Conservation (phyloP, 92 coral and sea anemone genomes). For the Metridium senile region DNA sequence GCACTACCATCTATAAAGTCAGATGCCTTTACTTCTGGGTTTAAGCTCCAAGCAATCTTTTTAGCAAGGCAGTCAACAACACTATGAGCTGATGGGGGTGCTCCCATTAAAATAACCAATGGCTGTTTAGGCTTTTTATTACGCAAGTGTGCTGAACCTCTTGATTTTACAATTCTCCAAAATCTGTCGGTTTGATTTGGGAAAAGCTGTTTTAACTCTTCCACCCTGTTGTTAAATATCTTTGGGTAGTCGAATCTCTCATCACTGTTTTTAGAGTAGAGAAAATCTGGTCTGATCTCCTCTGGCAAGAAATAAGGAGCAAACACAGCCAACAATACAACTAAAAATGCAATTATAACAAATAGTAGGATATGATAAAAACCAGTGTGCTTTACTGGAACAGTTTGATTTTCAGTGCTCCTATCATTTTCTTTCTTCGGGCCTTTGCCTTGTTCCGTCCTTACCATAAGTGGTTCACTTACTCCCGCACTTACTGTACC, state of each 20-base stretch:
- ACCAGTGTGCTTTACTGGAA: too few species aligned
- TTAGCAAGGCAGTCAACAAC: slow-evolving; percentile 75
- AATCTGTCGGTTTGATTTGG: slow-evolving; percentile 74
- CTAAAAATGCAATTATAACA: too few species aligned
- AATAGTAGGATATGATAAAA: too few species aligned
- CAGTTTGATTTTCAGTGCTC: too few species aligned
- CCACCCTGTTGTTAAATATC: slow-evolving; percentile 49
- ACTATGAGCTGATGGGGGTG: slow-evolving; percentile 66
- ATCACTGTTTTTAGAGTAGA: background rate
- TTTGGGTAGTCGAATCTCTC: slow-evolving; percentile 33
- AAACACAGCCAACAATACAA: slow-evolving; percentile 8
- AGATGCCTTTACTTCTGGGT: slow-evolving; percentile 1
- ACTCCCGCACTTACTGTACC: too few species aligned
- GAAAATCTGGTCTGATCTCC: slow-evolving; percentile 11
- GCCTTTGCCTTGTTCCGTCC: too few species aligned
- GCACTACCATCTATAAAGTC: slow-evolving; percentile 44
- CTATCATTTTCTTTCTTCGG: too few species aligned
- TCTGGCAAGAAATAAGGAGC: slow-evolving; percentile 11
- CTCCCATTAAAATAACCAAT: slow-evolving; percentile 76
- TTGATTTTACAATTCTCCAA: slow-evolving; percentile 56
- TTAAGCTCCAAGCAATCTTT: slow-evolving; percentile 55
- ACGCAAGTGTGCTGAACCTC: slow-evolving; percentile 76
- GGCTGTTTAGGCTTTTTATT: slow-evolving; percentile 66
- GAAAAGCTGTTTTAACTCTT: slow-evolving; percentile 43
- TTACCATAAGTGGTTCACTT: too few species aligned